Evolutionary conservation across 2,797 vertebrate genomes (phyloP).

Genomic region (Pantherophis vulpinus): DNA sequence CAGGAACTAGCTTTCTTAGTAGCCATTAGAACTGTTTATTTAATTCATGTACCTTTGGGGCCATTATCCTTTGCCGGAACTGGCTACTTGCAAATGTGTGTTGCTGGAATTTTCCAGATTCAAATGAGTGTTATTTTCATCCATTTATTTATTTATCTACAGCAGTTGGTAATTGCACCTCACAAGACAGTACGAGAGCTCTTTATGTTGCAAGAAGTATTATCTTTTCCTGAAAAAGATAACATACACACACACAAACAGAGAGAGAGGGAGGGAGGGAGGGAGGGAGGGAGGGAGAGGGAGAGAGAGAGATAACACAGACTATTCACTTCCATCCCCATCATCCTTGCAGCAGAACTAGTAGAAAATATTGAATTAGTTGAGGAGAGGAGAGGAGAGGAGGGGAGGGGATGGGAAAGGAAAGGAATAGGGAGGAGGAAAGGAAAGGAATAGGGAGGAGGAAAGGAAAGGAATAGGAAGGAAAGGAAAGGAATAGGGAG

Average conservation of each 20-base stretch:
- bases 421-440: too few species aligned
- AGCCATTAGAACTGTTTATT: not conserved
- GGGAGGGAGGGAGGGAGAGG: not conserved
- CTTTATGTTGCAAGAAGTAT: not conserved
- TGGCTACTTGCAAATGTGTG: not conserved
- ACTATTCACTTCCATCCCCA: not conserved
- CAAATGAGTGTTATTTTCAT: not conserved
- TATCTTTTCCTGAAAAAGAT: not conserved
- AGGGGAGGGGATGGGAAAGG: rapidly evolving
- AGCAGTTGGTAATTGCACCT: not conserved
- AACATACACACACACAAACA: not conserved
- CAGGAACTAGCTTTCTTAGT: not conserved
- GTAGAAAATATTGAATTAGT: not conserved
- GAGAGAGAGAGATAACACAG: not conserved
- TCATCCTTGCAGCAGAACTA: not conserved
- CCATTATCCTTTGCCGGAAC: not conserved
- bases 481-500: not conserved
- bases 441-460: not conserved
- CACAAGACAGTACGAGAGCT: not conserved
- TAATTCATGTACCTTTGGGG: not conserved
- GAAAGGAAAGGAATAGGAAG: too few species aligned
- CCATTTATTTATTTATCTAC: not conserved
- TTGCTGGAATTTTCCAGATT: not conserved
- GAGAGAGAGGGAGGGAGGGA: too few species aligned
- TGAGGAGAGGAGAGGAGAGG: not conserved